These are phyloP conservation scores for Falco columbarius DNA, from an alignment of 2,797 vertebrate genomes.

Conservation along the genomic window DNA sequence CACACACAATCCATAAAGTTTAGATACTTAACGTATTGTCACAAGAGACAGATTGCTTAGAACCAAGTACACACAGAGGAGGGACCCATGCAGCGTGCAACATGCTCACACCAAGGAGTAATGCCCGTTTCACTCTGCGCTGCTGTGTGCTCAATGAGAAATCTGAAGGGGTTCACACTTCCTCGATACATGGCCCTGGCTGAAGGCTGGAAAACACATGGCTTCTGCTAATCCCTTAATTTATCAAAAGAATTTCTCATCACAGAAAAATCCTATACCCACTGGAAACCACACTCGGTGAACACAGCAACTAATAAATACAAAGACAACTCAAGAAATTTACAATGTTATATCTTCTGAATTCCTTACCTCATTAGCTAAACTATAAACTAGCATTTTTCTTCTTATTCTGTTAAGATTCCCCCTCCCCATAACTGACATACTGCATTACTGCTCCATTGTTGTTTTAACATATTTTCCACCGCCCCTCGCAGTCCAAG, in stretches of 20 bases:
- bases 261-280: not conserved
- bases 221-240: not conserved
- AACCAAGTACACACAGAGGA: not conserved
- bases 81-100: fast-evolving
- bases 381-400: not conserved
- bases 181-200: not conserved
- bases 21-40: not conserved
- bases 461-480: not conserved
- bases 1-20: not conserved
- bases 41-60: not conserved
- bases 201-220: not conserved
- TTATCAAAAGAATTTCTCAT: not conserved
- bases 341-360: not conserved
- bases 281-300: not conserved
- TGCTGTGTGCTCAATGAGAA: not conserved
- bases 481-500: fast-evolving
- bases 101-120: fast-evolving
- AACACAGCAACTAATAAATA: not conserved
- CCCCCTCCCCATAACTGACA: not conserved
- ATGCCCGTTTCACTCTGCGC: fast-evolving
- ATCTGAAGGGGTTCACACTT: fast-evolving
- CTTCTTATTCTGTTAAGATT: not conserved
- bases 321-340: not conserved
- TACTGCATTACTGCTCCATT: not conserved
- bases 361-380: not conserved